Conservation (phyloP, 2,113 vertebrate species). For the Garra rufa region DNA sequence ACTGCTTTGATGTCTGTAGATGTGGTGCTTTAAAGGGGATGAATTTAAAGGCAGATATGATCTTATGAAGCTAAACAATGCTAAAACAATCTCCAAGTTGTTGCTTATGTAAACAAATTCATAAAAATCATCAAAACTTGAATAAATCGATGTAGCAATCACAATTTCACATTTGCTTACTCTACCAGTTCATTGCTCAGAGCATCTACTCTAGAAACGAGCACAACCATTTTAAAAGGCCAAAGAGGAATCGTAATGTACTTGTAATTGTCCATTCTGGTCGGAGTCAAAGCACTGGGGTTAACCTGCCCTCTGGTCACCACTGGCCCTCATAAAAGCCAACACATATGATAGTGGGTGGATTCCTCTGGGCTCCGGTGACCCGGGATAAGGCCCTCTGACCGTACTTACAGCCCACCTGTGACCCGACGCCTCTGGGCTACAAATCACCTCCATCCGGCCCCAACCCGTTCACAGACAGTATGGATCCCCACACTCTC, state of each 20-base stretch:
- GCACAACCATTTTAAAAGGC: background rate
- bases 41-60: background rate
- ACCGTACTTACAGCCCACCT: conserved; percentile 56
- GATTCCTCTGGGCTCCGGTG: conserved; percentile 64
- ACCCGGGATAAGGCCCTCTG: conserved; percentile 54
- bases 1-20: background rate
- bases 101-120: background rate
- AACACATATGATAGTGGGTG: conserved; percentile 60
- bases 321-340: conserved; percentile 63
- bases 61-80: background rate
- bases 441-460: conserved; percentile 61
- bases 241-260: background rate
- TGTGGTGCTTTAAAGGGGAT: background rate
- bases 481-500: conserved; percentile 68
- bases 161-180: background rate
- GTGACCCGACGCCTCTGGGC: conserved; percentile 58
- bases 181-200: too few species aligned
- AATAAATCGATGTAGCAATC: background rate
- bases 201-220: background rate
- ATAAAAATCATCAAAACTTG: background rate
- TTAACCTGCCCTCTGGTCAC: conserved; percentile 45
- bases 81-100: background rate
- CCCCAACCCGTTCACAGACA: conserved; percentile 55
- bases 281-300: background rate
- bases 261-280: conserved; percentile 29